Evolutionary conservation across 2,888 invertebrate genomes (phyloP), one percentile per base, ranked within the genome.

Genomic region (Phymatocera aterrima): DNA sequence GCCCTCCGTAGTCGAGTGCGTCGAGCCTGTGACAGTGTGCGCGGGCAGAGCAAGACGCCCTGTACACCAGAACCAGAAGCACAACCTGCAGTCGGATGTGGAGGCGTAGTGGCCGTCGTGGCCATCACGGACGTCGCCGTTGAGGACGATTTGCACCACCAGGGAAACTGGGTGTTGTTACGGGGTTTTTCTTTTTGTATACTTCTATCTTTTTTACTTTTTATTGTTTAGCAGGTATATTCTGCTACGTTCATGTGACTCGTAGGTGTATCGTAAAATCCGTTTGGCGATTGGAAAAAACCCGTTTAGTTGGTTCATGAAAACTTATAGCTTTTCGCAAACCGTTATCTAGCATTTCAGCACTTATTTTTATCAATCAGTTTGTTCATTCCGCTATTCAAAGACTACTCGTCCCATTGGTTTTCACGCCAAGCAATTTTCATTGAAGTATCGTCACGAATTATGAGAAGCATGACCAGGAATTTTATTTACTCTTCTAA

Each of bases 41-140:
- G 95, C 90, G 97, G 96, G 93, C 96, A 96, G 93, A 96, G 96
- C 92, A 97, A 95, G 92, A 96, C 95, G 91, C 96, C 96, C 94
- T 96, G 95, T 88, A 91, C 91, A 79, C 86, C 85, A 81, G 86
- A 85, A 79, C 85, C 86, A 77, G 85, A 85, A 78, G 83, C 84
- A 70, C 84, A 80, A 81, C 85, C 84, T 78, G 74, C 79, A 68
- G 70, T 65, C 77, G 82, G 81, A 84, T 83, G 84, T 75, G 79
- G 80, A 84, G 81, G 84, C 79, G 80, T 83, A 82, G 81, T 85
- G 81, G 87, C 83, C 79, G 81, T 83, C 83, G 81, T 85, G 81
- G 87, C 83, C 82, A 87, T 87, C 80, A 88, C 86, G 83, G 88
- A 83, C 83, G 89, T 87, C 82, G 88, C 86, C 83, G 87, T 86